phyloP scores from a whole-genome alignment of 2,888 invertebrate species.

The Agrochola lychnidis region DNA sequence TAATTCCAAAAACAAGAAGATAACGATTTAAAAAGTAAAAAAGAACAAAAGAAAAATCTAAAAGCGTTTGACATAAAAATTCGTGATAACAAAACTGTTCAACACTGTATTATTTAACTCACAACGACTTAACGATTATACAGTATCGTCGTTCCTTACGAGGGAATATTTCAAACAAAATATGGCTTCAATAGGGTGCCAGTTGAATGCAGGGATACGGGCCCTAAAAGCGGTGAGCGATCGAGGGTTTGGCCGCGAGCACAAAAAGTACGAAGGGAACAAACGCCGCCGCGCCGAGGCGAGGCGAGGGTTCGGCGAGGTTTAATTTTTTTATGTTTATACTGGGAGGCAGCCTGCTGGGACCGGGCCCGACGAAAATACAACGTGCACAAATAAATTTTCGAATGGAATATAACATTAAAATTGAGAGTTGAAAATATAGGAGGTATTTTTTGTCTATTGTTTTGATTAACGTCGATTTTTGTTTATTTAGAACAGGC shows the following conservation, averaged over 20 bases:
- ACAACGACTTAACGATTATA: slow-evolving; percentile 68
- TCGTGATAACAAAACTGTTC: slow-evolving; percentile 68
- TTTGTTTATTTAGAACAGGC: slow-evolving; percentile 5
- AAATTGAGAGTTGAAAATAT: slow-evolving; percentile 1
- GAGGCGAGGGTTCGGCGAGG: slow-evolving; percentile 73
- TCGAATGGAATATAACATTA: slow-evolving; percentile 4
- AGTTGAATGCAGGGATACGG: slow-evolving; percentile 75
- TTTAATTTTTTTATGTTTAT: slow-evolving; percentile 81
- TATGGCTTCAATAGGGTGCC: slow-evolving; percentile 79
- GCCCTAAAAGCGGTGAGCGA: slow-evolving; percentile 75
- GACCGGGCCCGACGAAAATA: slow-evolving; percentile 61
- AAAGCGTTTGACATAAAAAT: slow-evolving; percentile 63
- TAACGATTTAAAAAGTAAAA: slow-evolving; percentile 19
- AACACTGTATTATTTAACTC: slow-evolving; percentile 68
- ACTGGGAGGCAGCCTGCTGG: slow-evolving; percentile 68
- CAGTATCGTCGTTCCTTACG: slow-evolving; percentile 68
- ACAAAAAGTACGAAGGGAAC: slow-evolving; percentile 85
- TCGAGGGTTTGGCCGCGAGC: slow-evolving; percentile 69
- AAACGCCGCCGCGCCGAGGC: slow-evolving; percentile 48
- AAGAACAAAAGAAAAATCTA: slow-evolving; percentile 44
- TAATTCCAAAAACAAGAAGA: slow-evolving; percentile 18
- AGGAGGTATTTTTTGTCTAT: neutral
- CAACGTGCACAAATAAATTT: slow-evolving; percentile 55
- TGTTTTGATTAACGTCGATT: no score
- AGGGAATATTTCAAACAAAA: slow-evolving; percentile 72